Evolutionary conservation across 1,140 invertebrate species (phyloP), one percentile per base, ranked within the genome.

Genomic region (Pseudachorutes palmiensis): DNA sequence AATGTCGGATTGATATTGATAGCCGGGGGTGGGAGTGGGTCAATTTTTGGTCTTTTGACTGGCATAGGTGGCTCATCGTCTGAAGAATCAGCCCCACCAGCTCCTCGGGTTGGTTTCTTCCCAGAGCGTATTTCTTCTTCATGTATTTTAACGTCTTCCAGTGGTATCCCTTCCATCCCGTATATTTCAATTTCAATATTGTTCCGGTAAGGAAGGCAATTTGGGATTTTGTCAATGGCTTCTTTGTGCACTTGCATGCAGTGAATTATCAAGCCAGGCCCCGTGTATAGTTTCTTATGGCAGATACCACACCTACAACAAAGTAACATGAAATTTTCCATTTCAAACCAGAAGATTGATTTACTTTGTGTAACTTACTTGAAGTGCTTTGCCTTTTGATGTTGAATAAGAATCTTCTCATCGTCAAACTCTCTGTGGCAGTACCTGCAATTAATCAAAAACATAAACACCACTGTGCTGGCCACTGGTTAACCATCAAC

Each of bases 201-300:
- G 76, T 93, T 95, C 79, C 96, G 86, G 81, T 95, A 94, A 72
- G 95, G 94, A 74, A 98, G 81, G 65, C 97, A 94, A 84, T 98
- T 98, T 70, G 97, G 97, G 77, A 99, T 96, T 84, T 98, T 98
- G 80, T 99, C 97, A 78, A 99, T 94, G 64, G 94, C 95, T 82
- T 99, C 97, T 82, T 99, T 99, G 78, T 99, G 97, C 60, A 99
- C 97, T 87, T 99, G 97, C 94, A 98, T 98, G 80, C 97, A 99
- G 81, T 99, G 97, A 83, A 99, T 99, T 71, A 95, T 95, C 60
- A 99, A 81, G 33, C 94, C 94, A 68, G 96, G 95, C 55, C 95
- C 96, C 57, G 97, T 98, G 78, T 98, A 99, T 66, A 99, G 81
- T 81, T 99, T 99, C 80, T 98, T 99, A 81, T 98, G 94, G 83